Conservation (phyloP, 2,113 vertebrate species). For the Thamnaconus septentrionalis region DNA sequence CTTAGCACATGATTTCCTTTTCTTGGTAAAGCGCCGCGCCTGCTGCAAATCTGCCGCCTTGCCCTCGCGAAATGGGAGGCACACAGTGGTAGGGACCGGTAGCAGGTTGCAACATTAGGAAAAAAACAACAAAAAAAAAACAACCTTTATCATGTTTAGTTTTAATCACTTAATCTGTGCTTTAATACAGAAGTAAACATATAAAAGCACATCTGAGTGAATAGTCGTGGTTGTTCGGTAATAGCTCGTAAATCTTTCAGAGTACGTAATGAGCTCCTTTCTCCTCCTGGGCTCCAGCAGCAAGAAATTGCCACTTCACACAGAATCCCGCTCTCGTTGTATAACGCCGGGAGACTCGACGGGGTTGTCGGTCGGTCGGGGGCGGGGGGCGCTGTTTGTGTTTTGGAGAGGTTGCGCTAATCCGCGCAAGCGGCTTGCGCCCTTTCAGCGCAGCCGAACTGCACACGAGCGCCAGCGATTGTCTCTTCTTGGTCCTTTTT, state of each 20-base stretch:
- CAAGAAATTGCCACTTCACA: slow-evolving; percentile 56
- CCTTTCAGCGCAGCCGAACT: slow-evolving; percentile 11
- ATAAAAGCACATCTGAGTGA: slow-evolving; percentile 67
- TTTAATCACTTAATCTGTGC: slow-evolving; percentile 69
- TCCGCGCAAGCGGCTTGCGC: slow-evolving; percentile 29
- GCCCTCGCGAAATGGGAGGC: too few relatives aligned
- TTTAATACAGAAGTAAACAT: slow-evolving; percentile 68
- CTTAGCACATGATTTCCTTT: slow-evolving; percentile 52
- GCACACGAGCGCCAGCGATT: background rate
- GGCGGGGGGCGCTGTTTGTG: slow-evolving; percentile 24
- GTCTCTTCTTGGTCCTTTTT: background rate
- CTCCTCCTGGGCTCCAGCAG: slow-evolving; percentile 54
- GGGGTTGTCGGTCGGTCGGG: background rate
- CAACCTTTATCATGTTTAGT: slow-evolving; percentile 58
- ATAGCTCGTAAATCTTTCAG: slow-evolving; percentile 71
- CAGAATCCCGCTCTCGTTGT: slow-evolving; percentile 39
- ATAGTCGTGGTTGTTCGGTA: slow-evolving; percentile 59
- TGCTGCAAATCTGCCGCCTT: slow-evolving; percentile 49
- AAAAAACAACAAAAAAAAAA: background rate
- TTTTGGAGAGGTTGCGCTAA: slow-evolving; percentile 58
- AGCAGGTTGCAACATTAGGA: too few relatives aligned
- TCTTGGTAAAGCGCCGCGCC: slow-evolving; percentile 47
- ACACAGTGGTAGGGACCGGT: too few relatives aligned
- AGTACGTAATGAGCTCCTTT: slow-evolving; percentile 67
- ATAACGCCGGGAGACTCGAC: slow-evolving; percentile 31